A percentile compares a stretch with the other conserved stretches of the same genome.
phyloP scores from a whole-genome alignment of 2,797 vertebrate genomes.

The Clamator glandarius region DNA sequence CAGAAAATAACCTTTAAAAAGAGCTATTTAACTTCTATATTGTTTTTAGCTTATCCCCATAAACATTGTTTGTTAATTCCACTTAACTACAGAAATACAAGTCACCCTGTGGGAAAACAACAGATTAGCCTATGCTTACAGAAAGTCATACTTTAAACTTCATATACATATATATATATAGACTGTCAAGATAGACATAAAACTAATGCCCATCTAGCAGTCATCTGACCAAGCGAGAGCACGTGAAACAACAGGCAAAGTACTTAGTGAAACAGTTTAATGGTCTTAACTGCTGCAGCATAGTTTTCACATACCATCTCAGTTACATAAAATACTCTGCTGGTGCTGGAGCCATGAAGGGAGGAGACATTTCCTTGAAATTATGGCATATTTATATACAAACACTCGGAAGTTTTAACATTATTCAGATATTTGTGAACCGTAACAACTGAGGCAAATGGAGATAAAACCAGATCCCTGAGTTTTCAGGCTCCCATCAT shows the following conservation, averaged over 20 bases:
- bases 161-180: neutral
- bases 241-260: neutral
- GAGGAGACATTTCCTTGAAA: neutral
- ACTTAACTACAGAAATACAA: neutral
- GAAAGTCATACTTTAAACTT: neutral
- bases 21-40: neutral
- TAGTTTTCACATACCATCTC: neutral
- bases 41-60: neutral
- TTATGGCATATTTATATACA: neutral
- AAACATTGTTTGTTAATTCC: neutral
- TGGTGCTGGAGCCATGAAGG: neutral
- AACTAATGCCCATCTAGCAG: neutral
- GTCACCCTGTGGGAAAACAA: neutral
- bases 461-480: neutral
- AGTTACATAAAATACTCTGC: neutral
- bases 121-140: neutral
- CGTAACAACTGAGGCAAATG: neutral
- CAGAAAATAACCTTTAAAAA: neutral
- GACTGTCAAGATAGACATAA: neutral
- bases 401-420: neutral
- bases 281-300: neutral
- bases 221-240: neutral
- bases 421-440: neutral
- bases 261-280: neutral
- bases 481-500: neutral